Base-by-base conservation (phyloP, 1,140 invertebrate genomes). In the Zaprionus africanus region DNA sequence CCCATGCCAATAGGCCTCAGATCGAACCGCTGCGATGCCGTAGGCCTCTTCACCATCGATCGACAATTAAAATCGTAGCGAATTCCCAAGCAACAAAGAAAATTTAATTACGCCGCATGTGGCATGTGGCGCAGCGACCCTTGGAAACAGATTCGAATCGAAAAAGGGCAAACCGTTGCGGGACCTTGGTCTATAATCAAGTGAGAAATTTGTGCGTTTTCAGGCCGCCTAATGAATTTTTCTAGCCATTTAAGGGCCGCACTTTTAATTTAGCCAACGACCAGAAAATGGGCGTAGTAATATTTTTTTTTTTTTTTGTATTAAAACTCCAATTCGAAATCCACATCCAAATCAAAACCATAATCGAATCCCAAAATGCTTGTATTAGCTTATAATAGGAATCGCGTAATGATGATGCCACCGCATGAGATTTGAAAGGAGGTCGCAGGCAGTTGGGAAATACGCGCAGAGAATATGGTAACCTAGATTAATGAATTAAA, bases 31-130 rank as follows among this genome's bases (percentile, higher is more conserved):
- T 34, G 19, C 38, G 68, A 41, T 73, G 77, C 83, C 77, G 58
- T 87, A 68, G 83, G 83, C 83, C 15, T 71, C 78, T 70, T 49
- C 64, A 54, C 54, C 69, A 65, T 17, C 46, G 43, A 59, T 78
- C 71, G 56, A 77, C 81, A 85, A 90, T 90, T 90, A 88, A 85
- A 88, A 79, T 90, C 85, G 85, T 85, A 88, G 85, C 85, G 72
- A 88, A 88, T 90, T 88, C 78, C 78, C 71, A 90, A 71, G 68
- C 76, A 84, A 90, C 82, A 90, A 90, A 90, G 76, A 65, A 82
- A 90, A 90, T 90, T 90, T 90, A 90, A 90, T 90, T 90, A 90
- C 82, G 68, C 85, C 81, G 63, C 85, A 90, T 90, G 85, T 77
- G 85, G 85, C 76, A 63, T 34, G 31, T 34, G 53, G 43, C 54